Conservation (phyloP, 2,888 invertebrate species). For the Lampropteryx suffumata region DNA sequence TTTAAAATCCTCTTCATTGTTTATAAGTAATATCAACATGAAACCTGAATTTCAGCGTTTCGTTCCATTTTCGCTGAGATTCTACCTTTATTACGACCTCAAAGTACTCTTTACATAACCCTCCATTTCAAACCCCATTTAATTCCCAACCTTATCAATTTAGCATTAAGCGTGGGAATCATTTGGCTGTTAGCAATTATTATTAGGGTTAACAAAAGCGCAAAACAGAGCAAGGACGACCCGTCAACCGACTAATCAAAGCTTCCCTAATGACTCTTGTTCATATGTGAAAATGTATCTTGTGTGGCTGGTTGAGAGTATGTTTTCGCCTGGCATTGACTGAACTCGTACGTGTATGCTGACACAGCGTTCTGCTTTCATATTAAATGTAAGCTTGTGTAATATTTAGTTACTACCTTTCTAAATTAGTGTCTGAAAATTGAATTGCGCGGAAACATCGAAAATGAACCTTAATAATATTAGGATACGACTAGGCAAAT, state of each 20-base stretch:
- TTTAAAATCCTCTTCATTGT: not conserved
- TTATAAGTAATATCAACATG: slow-evolving; percentile 6
- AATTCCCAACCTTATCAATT: slow-evolving; percentile 30
- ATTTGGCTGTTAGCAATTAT: slow-evolving; percentile 28
- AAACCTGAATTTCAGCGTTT: slow-evolving; percentile 13
- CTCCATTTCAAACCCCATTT: slow-evolving; percentile 13
- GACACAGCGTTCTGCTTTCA: slow-evolving; percentile 30
- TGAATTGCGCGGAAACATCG: not conserved
- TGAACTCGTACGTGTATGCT: slow-evolving; percentile 25
- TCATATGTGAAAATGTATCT: slow-evolving; percentile 19
- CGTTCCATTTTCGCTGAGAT: slow-evolving; percentile 23
- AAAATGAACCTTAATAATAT: not conserved
- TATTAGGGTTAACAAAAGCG: slow-evolving; percentile 48
- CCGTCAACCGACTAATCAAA: slow-evolving; percentile 56
- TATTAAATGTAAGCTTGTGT: slow-evolving; percentile 26
- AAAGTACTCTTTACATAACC: slow-evolving; percentile 27
- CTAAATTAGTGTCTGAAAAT: slow-evolving; percentile 7
- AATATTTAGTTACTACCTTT: slow-evolving; percentile 15
- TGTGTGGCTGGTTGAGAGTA: slow-evolving; percentile 19
- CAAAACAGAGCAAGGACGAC: slow-evolving; percentile 51
- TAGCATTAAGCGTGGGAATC: slow-evolving; percentile 29
- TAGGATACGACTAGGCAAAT: too few relatives aligned
- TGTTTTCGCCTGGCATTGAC: slow-evolving; percentile 16
- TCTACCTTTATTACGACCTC: slow-evolving; percentile 27
- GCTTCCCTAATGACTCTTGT: slow-evolving; percentile 46